A percentile compares a stretch with the other conserved stretches of the same genome.
Evolutionary conservation across 2,888 invertebrate genomes (phyloP).

Genomic region (Eueremaeus valkanovi): DNA sequence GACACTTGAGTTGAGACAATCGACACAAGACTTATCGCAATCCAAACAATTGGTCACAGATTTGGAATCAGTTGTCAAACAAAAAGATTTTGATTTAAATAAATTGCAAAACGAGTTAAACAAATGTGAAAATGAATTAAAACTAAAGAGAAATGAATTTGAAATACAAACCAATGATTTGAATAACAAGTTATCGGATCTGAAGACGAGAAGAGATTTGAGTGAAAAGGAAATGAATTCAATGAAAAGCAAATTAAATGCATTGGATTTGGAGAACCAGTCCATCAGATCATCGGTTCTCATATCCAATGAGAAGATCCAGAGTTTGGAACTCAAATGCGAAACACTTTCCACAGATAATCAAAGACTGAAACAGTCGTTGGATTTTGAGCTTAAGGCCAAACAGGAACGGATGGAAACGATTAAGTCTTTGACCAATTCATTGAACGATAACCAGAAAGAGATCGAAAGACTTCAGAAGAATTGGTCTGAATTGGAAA

Average conservation of each 20-base stretch:
- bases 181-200: slow-evolving; percentile 15
- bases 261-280: background rate
- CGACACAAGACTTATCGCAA: background rate
- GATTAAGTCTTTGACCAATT: slow-evolving; percentile 31
- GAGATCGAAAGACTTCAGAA: slow-evolving; percentile 25
- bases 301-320: background rate
- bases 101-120: slow-evolving; percentile 15
- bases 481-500: slow-evolving; percentile 27
- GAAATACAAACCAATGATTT: background rate
- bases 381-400: slow-evolving; percentile 21
- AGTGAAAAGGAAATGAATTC: slow-evolving; percentile 18
- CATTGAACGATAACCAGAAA: slow-evolving; percentile 23
- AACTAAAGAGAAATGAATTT: slow-evolving; percentile 4
- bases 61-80: slow-evolving; percentile 9
- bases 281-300: background rate
- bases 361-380: slow-evolving; percentile 13
- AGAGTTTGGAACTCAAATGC: background rate
- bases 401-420: slow-evolving; percentile 30
- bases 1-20: background rate
- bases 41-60: background rate
- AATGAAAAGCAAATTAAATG: slow-evolving; percentile 23
- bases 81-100: slow-evolving; percentile 26
- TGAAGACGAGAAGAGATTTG: background rate
- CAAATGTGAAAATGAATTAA: background rate
- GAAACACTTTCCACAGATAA: background rate